These are phyloP conservation scores for Penaeus vannamei DNA, from an alignment of 1,140 invertebrate genomes.

Conservation along the genomic window DNA sequence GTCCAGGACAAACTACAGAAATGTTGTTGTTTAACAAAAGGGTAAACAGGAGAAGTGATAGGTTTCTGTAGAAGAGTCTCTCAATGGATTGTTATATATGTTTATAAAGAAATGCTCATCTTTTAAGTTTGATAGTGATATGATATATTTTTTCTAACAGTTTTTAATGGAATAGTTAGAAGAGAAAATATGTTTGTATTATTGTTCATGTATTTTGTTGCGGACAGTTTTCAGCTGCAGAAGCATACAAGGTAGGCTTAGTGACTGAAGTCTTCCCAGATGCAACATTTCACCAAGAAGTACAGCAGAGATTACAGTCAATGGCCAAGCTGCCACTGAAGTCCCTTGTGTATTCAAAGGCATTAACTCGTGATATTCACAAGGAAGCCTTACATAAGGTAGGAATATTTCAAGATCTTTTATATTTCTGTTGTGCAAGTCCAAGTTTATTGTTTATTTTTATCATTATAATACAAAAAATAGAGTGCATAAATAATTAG, in stretches of 20 bases:
- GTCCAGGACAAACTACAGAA: slow-evolving; percentile 84
- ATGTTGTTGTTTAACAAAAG: slow-evolving; percentile 86
- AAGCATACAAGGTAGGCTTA: slow-evolving; percentile 82
- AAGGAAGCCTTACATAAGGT: slow-evolving; percentile 62
- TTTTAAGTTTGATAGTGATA: neutral
- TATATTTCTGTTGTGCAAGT: too few species aligned
- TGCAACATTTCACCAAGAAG: slow-evolving; percentile 76
- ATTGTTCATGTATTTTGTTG: neutral
- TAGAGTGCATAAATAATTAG: too few species aligned
- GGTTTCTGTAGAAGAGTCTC: neutral
- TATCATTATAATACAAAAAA: too few species aligned
- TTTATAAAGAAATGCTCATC: neutral
- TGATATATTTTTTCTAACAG: neutral
- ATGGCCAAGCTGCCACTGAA: slow-evolving; percentile 73
- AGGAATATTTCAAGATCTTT: neutral
- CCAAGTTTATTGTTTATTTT: too few species aligned
- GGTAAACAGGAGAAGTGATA: slow-evolving; percentile 71
- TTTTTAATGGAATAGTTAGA: neutral
- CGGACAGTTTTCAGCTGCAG: slow-evolving; percentile 75
- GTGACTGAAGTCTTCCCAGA: slow-evolving; percentile 80
- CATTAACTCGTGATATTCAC: slow-evolving; percentile 34
- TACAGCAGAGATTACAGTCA: slow-evolving; percentile 76
- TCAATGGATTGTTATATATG: neutral
- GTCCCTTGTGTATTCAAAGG: slow-evolving; percentile 62
- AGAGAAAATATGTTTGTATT: neutral